Evolutionary conservation across 1,140 invertebrate genomes (phyloP).

Genomic region (Heliconius hermathena): DNA sequence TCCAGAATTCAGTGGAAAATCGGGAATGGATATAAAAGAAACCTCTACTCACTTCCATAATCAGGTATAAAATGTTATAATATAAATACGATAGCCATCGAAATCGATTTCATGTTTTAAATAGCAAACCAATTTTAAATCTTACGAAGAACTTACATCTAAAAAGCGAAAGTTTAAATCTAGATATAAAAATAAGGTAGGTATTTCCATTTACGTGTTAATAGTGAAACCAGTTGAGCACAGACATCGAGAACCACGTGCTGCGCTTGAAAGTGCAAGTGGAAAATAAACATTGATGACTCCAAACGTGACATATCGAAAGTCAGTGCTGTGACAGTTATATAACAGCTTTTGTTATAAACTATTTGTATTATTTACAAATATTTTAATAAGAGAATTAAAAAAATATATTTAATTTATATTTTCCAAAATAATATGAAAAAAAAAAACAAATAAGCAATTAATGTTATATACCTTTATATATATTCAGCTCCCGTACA

Average conservation of each 20-base stretch:
- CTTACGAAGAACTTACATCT: conserved; percentile 25
- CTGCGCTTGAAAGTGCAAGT: conserved; percentile 50
- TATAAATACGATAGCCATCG: conserved; percentile 2
- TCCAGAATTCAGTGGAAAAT: too few species aligned
- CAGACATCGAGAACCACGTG: conserved; percentile 46
- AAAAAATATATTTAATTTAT: background rate
- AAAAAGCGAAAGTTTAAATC: conserved; percentile 63
- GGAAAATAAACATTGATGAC: conserved; percentile 42
- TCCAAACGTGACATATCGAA: conserved; percentile 12
- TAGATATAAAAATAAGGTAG: conserved; percentile 66
- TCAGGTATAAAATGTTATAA: background rate
- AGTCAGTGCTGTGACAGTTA: background rate
- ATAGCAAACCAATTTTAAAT: conserved; percentile 17
- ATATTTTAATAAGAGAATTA: background rate
- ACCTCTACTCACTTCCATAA: too few species aligned
- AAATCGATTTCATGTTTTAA: conserved; percentile 30
- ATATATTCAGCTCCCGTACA: too few species aligned
- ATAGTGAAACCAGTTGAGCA: conserved; percentile 63
- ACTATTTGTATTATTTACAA: background rate
- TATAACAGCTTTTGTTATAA: background rate
- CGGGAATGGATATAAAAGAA: too few species aligned
- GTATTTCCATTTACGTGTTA: conserved; percentile 47
- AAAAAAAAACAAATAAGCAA: too few species aligned
- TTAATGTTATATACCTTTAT: too few species aligned
- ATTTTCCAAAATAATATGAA: background rate